Percentiles rank a stretch among this genome's conserved stretches.
These are phyloP conservation scores for Parasteatoda tepidariorum DNA, from an alignment of 1,140 invertebrate genomes.

Conservation along the genomic window DNA sequence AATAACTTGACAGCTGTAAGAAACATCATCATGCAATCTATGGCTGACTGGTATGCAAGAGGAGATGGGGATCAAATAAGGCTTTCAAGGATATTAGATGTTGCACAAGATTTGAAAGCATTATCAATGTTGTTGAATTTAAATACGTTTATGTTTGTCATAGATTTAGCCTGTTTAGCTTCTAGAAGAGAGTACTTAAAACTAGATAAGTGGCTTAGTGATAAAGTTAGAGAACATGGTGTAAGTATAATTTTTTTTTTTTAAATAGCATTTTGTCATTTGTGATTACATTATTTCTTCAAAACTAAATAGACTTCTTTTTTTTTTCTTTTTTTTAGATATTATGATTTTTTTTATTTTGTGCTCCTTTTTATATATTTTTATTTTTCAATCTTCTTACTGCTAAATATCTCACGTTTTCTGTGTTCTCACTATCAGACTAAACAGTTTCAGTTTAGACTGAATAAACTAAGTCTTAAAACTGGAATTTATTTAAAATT, in stretches of 20 bases:
- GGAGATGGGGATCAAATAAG: conserved; percentile 86
- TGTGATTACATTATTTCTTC: no score
- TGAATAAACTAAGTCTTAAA: no score
- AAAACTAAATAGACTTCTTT: no score
- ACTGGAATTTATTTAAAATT: no score
- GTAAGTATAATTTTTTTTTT: conserved; percentile 62
- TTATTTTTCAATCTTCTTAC: no score
- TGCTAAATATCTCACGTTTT: no score
- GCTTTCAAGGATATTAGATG: conserved; percentile 92
- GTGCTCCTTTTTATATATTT: no score
- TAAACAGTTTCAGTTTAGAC: no score
- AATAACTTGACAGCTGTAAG: conserved; percentile 71
- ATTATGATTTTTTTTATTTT: no score
- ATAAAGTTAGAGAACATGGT: conserved; percentile 96
- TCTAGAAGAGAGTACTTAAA: conserved; percentile 97
- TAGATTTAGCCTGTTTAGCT: conserved; percentile 96
- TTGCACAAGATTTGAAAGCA: conserved; percentile 97
- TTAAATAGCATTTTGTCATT: no score
- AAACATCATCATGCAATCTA: conserved; percentile 92
- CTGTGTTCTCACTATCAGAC: no score
- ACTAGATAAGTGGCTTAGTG: conserved; percentile 96
- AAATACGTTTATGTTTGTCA: conserved; percentile 94
- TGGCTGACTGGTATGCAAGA: conserved; percentile 94
- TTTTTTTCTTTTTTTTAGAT: no score
- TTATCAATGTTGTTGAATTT: conserved; percentile 92